phyloP scores from a whole-genome alignment of 1,140 invertebrate genomes.

The Platorchestia sp. region DNA sequence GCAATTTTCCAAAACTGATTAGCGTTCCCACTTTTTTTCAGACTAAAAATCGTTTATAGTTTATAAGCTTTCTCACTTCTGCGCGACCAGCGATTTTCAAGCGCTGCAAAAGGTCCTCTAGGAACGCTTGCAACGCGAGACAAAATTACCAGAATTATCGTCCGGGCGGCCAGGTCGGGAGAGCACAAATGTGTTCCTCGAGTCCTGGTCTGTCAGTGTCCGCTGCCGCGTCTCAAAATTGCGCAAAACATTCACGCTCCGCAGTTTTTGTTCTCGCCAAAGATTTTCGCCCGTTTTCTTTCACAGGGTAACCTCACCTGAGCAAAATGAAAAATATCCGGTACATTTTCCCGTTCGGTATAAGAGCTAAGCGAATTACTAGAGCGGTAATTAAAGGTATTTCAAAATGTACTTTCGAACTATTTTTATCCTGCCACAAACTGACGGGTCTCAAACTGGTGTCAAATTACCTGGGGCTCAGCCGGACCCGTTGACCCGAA shows the following conservation, averaged over 20 bases:
- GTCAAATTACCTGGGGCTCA: background rate
- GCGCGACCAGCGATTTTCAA: background rate
- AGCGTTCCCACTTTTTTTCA: too few species aligned
- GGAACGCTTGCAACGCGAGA: too few species aligned
- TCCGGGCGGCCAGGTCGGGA: too few species aligned
- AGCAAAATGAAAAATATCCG: background rate
- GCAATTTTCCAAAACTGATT: too few species aligned
- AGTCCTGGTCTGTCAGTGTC: too few species aligned
- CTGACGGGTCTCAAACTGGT: background rate
- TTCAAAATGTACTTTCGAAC: background rate
- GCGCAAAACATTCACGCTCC: background rate
- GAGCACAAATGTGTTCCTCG: too few species aligned
- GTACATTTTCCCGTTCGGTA: background rate
- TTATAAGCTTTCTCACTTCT: background rate
- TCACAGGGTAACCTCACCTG: background rate
- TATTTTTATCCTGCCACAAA: background rate
- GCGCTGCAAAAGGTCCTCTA: background rate
- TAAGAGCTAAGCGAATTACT: background rate
- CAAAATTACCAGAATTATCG: too few species aligned
- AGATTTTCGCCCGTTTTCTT: background rate
- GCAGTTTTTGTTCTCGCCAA: background rate
- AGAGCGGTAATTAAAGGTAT: background rate
- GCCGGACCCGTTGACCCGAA: background rate
- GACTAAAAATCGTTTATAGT: background rate
- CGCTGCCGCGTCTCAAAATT: background rate